Evolutionary conservation across 2,888 invertebrate genomes (phyloP), one percentile per base, ranked within the genome.

Genomic region (Branchellion lobata): DNA sequence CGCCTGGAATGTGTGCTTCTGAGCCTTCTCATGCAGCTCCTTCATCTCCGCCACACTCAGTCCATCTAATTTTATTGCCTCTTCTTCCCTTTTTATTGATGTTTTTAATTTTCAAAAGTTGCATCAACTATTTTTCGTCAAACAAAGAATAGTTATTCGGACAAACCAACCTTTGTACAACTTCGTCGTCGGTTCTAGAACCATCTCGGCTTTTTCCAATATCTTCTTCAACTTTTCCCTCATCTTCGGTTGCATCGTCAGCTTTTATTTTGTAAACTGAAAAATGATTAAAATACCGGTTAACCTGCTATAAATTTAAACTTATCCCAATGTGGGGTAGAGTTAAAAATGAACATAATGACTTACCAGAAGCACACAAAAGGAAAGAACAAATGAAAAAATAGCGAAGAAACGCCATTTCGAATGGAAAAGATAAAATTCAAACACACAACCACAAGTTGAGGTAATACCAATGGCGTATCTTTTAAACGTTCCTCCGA

Each of bases 21-120:
- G 89, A 0, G 96, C 92, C 83, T 92, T 93, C 72, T 94, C 95
- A 81, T 94, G 90, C 69, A 99, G 88, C 89, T 97, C 94, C 84
- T 94, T 94, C 87, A 96, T 90, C 89, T 99, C 95, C 27, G 96
- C 93, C 27, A 94, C 94, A 89, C 93, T 97, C 81, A 99, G 90
- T 1, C 94, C 95, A 89, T 99, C 99, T 79, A 97, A 89, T 86
- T 95, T 94, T 84, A 98, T 96, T 0, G 96, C 94, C 89, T 98
- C 96, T 88, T 95, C 96, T 89, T 98, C 97, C 84, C 96, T 69
- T 47, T 18, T 33, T 29, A 65, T 18, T 11, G 14, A 40, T 57
- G 11, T 31, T 71, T 24, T 68, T 24, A 68, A 68, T 68, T 18
- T 27, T 68, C 11, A 14, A 24, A 21, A 11, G 24, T 68, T 18